phyloP scores from a whole-genome alignment of 2,113 vertebrate species.

The Chauna torquata region DNA sequence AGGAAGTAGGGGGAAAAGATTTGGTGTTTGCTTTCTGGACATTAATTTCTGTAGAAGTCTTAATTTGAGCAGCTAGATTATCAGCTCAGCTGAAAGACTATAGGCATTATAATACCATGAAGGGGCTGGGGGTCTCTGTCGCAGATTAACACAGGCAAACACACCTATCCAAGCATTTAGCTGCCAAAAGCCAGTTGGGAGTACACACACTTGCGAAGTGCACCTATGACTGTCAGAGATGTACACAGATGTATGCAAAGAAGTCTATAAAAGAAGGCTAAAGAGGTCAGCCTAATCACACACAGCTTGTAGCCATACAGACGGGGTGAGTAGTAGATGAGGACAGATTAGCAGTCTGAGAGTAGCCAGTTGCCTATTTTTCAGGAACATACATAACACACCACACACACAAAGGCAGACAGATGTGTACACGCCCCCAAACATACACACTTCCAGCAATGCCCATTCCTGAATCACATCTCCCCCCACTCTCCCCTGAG shows the following conservation, averaged over 20 bases:
- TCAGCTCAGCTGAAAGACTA: not conserved
- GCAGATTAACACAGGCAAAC: not conserved
- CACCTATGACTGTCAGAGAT: not conserved
- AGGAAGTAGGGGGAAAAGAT: not conserved
- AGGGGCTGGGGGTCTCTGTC: not conserved
- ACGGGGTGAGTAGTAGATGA: constrained; percentile 3
- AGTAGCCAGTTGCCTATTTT: not conserved
- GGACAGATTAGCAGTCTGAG: not conserved
- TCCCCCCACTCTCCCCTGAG: constrained; percentile 45
- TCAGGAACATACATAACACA: not conserved
- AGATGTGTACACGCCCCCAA: not conserved
- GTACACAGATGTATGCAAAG: not conserved
- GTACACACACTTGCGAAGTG: not conserved
- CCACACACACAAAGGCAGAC: not conserved
- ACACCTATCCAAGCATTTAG: not conserved
- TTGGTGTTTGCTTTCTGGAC: not conserved
- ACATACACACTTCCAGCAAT: not conserved
- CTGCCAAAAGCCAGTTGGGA: not conserved
- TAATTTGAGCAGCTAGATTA: not conserved
- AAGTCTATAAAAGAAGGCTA: not conserved
- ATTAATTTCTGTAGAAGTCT: not conserved
- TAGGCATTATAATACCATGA: not conserved
- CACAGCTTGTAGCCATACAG: not conserved
- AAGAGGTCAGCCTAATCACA: constrained; percentile 38
- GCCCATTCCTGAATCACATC: constrained; percentile 11